A percentile compares a stretch with the other conserved stretches of the same genome.
Conservation (phyloP, 2,888 invertebrate species). For the Cyrtodaria siliqua region DNA sequence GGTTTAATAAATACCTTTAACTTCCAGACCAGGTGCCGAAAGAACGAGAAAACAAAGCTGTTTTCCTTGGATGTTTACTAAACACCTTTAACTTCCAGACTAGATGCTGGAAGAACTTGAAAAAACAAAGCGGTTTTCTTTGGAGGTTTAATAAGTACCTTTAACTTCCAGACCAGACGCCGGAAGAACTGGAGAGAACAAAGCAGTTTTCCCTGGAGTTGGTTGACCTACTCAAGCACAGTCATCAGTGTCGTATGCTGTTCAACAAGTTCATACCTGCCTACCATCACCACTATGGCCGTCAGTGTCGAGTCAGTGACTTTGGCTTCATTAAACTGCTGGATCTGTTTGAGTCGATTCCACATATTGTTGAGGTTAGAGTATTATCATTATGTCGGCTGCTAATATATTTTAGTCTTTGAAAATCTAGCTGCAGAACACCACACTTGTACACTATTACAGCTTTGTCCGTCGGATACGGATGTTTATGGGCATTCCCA, state of each 20-base stretch:
- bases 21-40: constrained; percentile 85
- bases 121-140: constrained; percentile 93
- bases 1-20: too few relatives aligned
- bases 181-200: constrained; percentile 93
- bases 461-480: too few relatives aligned
- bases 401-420: too few relatives aligned
- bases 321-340: constrained; percentile 97
- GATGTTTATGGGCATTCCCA: too few relatives aligned
- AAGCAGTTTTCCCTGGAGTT: constrained; percentile 94
- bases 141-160: too few relatives aligned
- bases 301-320: constrained; percentile 96
- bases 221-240: constrained; percentile 94
- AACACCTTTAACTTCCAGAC: too few relatives aligned
- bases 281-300: constrained; percentile 97
- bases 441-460: too few relatives aligned
- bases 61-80: constrained; percentile 95
- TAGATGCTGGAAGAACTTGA: constrained; percentile 90
- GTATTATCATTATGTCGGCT: too few relatives aligned
- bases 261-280: constrained; percentile 98
- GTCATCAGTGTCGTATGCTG: constrained; percentile 94
- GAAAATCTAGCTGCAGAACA: too few relatives aligned
- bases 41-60: constrained; percentile 93
- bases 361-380: constrained; percentile 91
- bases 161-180: constrained; percentile 42
- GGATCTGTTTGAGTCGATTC: constrained; percentile 96